Base-by-base conservation (phyloP, 2,888 invertebrate genomes). In the Dermolepida albohirtum region DNA sequence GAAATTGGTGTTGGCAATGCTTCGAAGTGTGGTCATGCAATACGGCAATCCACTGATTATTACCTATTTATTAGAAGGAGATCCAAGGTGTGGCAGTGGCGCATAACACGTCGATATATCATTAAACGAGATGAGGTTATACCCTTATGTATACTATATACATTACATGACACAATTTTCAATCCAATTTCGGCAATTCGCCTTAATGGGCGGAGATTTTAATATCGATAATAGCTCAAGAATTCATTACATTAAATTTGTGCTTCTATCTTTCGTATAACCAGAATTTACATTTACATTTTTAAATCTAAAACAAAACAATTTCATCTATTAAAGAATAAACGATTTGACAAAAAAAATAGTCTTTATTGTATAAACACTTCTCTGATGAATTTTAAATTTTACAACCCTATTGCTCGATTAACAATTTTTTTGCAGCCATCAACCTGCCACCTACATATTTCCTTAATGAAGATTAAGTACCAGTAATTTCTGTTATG, bases 391-490 rank as follows among this genome's bases (percentile, higher is more conserved):
- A 47, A 14, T 47, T n/a, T 50, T 50, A 11, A 50, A 50, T 11
- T 51, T 51, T n/a, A 27, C 12, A n/a, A 29, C 8, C 6, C n/a
- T 11, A n/a, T 51, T 51, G 6, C 51, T 29, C 29, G 10, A 51
- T 27, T 51, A 27, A 51, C 27, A 11, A 29, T 27, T 27, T 5
- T 27, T 5, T 51, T 27, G n/a, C 11, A 51, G n/a, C 51, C n/a
- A 1, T 27, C 29, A 51, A 29, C 29, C 27, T 22, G 51, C 2
- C 51, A 29, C 50, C n/a, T 4, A 29, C 12, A 54, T 39, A 14
- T 16, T 16, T 39, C 8, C 22, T 14, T 54, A 39, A 54, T n/a
- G 52, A 39, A 54, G 39, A 54, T 54, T 54, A 54, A 54, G 39
- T 11, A 27, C 14, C 52, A 34, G 4, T 34, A 34, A 54, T 54